phyloP scores from a whole-genome alignment of 2,888 invertebrate genomes.

The Danaus chrysippus region DNA sequence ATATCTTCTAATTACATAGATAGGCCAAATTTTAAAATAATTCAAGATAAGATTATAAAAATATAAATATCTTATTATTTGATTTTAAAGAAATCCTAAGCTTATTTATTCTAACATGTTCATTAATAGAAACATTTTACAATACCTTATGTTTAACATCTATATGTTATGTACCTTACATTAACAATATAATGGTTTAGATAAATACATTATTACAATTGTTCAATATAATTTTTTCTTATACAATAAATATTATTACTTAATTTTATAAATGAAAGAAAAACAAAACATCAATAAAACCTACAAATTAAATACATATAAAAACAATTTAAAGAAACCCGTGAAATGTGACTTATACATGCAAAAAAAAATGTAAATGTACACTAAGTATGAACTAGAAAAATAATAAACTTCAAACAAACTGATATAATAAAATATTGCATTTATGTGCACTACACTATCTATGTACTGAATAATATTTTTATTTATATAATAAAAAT shows the following conservation, averaged over 20 bases:
- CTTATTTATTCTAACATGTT: background rate
- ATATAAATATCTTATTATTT: background rate
- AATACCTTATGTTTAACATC: background rate
- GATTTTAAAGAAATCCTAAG: conserved; percentile 2
- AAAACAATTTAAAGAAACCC: conserved; percentile 4
- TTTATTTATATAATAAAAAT: no score
- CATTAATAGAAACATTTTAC: background rate
- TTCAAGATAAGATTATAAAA: background rate
- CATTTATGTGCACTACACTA: no score
- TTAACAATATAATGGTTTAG: conserved; percentile 8
- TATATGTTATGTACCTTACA: background rate
- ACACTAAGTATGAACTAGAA: background rate
- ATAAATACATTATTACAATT: conserved; percentile 9
- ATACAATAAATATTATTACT: background rate
- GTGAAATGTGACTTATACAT: background rate
- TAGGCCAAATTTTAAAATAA: conserved; percentile 1
- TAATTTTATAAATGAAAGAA: background rate
- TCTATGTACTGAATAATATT: no score
- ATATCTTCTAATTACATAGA: background rate
- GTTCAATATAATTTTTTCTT: no score
- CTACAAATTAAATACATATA: background rate
- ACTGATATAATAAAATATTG: no score
- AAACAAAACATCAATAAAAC: background rate
- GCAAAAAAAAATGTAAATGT: conserved; percentile 5
- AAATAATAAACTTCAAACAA: background rate